Percentiles rank a stretch among this genome's conserved stretches.
Conservation (phyloP, 2,888 invertebrate genomes). For the Drosophila hamatofila region DNA sequence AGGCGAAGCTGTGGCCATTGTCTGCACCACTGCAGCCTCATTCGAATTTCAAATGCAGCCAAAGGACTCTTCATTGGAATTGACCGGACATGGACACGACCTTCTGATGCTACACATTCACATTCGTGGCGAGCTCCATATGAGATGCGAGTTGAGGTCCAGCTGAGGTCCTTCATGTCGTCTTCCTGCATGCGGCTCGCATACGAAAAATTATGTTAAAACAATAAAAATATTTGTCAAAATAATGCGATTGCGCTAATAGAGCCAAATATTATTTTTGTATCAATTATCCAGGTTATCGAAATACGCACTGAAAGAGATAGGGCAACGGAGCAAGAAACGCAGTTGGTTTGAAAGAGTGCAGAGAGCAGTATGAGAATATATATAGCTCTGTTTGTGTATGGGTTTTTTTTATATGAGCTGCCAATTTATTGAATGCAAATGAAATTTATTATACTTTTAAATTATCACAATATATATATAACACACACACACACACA, state of each 20-base stretch:
- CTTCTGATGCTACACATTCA: constrained; percentile 12
- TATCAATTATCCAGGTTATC: constrained; percentile 73
- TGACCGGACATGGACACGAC: constrained; percentile 32
- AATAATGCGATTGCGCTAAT: constrained; percentile 83
- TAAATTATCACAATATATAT: constrained; percentile 62
- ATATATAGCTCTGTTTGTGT: not conserved
- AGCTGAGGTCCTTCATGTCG: constrained; percentile 20
- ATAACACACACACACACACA: constrained; percentile 28
- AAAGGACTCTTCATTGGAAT: constrained; percentile 37
- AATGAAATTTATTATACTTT: constrained; percentile 68
- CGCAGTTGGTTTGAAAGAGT: not conserved
- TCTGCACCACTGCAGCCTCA: constrained; percentile 53
- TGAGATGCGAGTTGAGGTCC: constrained; percentile 22
- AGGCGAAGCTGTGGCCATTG: constrained; percentile 13
- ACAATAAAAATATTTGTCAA: constrained; percentile 83
- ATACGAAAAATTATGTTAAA: constrained; percentile 82
- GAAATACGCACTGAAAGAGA: constrained; percentile 43
- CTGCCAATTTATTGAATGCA: constrained; percentile 45
- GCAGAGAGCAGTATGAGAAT: constrained; percentile 8
- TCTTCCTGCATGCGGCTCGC: constrained; percentile 40
- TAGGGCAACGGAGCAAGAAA: not conserved
- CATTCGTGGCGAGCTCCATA: constrained; percentile 14
- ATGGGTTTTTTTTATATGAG: constrained; percentile 18
- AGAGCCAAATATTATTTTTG: constrained; percentile 81
- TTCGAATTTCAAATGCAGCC: constrained; percentile 77